These are phyloP conservation scores for Tetanocera ferruginea DNA, from an alignment of 2,888 invertebrate species.

Conservation along the genomic window DNA sequence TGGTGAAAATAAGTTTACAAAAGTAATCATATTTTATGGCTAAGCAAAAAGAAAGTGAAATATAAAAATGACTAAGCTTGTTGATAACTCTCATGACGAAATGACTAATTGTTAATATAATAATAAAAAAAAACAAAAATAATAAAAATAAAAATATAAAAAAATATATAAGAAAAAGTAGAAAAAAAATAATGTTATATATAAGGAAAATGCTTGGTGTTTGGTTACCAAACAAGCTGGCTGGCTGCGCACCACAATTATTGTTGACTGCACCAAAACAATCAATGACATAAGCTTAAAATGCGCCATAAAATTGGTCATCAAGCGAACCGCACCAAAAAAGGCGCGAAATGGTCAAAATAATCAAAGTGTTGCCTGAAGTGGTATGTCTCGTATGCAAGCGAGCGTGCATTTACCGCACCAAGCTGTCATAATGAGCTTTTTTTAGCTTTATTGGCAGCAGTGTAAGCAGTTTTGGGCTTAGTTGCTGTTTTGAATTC, in stretches of 20 bases:
- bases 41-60: neutral
- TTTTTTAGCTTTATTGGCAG: neutral
- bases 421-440: constrained; percentile 10
- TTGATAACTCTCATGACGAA: no score
- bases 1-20: neutral
- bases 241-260: no score
- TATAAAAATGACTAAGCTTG: no score
- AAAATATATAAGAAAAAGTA: neutral
- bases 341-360: neutral
- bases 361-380: neutral
- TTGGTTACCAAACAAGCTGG: no score
- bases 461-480: neutral
- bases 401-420: neutral
- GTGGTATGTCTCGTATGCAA: neutral
- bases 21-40: neutral
- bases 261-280: neutral
- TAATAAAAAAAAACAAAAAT: no score
- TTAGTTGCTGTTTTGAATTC: neutral
- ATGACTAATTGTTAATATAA: no score
- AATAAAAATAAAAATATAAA: neutral
- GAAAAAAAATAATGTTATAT: neutral
- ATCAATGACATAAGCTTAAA: neutral
- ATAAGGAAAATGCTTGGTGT: neutral
- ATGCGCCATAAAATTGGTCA: neutral
- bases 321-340: neutral